These are phyloP conservation scores for Cetoscarus ocellatus DNA, from an alignment of 2,797 vertebrate species.

Conservation along the genomic window DNA sequence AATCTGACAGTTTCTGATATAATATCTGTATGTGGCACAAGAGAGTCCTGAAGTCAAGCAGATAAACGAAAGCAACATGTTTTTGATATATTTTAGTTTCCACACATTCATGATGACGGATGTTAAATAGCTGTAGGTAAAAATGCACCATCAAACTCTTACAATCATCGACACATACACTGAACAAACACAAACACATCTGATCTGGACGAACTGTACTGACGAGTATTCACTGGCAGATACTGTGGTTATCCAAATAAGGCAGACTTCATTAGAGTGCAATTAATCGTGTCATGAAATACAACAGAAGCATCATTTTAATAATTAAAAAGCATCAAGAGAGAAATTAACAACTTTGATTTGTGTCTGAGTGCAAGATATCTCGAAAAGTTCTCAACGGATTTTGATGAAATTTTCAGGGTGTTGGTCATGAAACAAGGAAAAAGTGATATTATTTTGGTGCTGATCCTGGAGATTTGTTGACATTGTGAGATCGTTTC, in stretches of 20 bases:
- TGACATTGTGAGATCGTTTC: too few relatives aligned
- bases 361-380: too few relatives aligned
- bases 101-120: conserved; percentile 2
- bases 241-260: neutral
- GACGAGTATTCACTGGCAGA: neutral
- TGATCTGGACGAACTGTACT: neutral
- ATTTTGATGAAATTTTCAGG: too few relatives aligned
- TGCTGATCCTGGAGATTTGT: too few relatives aligned
- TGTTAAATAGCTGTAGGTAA: neutral
- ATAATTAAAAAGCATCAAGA: too few relatives aligned
- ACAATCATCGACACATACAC: conserved; percentile 7
- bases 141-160: conserved; percentile 11
- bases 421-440: too few relatives aligned
- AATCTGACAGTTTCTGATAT: neutral
- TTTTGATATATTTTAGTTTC: neutral
- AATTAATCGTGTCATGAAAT: neutral
- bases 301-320: neutral
- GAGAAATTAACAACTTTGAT: too few relatives aligned
- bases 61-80: neutral
- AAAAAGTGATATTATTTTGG: too few relatives aligned
- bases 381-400: too few relatives aligned
- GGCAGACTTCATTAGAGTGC: conserved; percentile 1
- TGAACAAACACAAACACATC: conserved; percentile 15
- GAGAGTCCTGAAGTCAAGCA: conserved; percentile 2
- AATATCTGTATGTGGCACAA: conserved; percentile 26